Evolutionary conservation across 2,888 invertebrate species (phyloP).

Genomic region (Diploptera punctata): DNA sequence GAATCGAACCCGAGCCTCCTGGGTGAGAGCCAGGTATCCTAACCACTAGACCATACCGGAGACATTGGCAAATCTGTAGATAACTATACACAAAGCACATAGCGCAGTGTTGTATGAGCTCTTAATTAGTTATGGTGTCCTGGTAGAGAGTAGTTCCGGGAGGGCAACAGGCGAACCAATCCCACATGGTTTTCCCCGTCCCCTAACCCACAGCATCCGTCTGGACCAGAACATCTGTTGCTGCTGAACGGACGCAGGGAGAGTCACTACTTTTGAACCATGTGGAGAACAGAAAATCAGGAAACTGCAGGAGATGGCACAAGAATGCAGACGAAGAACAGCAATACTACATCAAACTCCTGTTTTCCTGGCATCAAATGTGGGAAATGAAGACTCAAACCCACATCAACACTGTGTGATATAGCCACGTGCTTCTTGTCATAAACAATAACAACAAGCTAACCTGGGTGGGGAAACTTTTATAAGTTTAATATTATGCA

Average conservation of each 20-base stretch:
- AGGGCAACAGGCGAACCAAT: constrained; percentile 17
- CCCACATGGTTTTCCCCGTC: not conserved
- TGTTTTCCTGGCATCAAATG: not conserved
- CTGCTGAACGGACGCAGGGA: not conserved
- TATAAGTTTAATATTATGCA: not conserved
- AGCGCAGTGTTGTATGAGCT: no score
- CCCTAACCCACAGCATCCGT: constrained; percentile 6
- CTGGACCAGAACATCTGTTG: constrained; percentile 15
- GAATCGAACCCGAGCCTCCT: no score
- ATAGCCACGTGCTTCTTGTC: no score
- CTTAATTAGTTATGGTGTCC: no score
- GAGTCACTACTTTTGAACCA: constrained; percentile 7
- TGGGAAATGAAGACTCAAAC: not conserved
- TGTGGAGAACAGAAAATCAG: not conserved
- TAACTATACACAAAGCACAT: no score
- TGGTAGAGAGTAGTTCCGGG: not conserved
- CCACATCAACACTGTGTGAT: not conserved
- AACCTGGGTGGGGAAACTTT: not conserved
- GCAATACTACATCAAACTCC: not conserved
- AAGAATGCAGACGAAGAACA: not conserved
- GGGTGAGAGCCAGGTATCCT: no score
- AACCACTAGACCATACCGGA: no score
- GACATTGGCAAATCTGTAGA: no score
- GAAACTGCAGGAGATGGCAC: not conserved
- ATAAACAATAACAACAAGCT: not conserved